Conservation (phyloP, 2,113 vertebrate species). For the Delphinus delphis region DNA sequence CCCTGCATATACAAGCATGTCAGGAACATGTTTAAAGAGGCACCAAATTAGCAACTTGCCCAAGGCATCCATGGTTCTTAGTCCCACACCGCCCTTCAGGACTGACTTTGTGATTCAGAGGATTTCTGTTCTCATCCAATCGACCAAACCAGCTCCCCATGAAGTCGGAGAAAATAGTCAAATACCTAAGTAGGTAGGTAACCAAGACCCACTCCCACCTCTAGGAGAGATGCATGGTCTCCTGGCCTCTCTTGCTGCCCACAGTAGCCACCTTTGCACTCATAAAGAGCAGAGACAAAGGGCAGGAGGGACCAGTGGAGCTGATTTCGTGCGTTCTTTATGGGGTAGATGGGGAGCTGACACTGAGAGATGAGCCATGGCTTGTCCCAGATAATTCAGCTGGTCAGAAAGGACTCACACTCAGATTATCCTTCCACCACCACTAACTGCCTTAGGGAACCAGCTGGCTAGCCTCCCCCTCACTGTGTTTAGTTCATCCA, state of each 20-base stretch:
- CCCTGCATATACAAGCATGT: no score
- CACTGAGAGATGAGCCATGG: no score
- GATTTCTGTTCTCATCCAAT: background rate
- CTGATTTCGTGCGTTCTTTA: fast-evolving
- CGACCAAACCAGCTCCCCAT: background rate
- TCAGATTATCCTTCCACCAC: background rate
- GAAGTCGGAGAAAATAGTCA: background rate
- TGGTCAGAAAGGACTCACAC: background rate
- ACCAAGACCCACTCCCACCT: background rate
- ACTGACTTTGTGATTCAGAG: background rate
- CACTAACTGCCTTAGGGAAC: background rate
- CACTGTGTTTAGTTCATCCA: background rate
- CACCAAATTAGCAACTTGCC: background rate
- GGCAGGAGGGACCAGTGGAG: background rate
- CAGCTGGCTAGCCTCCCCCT: background rate
- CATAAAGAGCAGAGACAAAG: background rate
- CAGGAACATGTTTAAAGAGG: background rate
- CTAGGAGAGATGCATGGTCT: background rate
- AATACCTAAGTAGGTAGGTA: background rate
- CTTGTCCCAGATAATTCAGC: background rate
- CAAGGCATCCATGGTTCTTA: background rate
- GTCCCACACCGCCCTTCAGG: background rate
- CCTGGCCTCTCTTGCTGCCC: background rate
- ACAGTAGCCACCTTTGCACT: fast-evolving
- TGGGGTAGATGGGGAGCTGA: fast-evolving